Evolutionary conservation across 1,140 invertebrate genomes (phyloP).

Genomic region (Drosophila novamexicana): DNA sequence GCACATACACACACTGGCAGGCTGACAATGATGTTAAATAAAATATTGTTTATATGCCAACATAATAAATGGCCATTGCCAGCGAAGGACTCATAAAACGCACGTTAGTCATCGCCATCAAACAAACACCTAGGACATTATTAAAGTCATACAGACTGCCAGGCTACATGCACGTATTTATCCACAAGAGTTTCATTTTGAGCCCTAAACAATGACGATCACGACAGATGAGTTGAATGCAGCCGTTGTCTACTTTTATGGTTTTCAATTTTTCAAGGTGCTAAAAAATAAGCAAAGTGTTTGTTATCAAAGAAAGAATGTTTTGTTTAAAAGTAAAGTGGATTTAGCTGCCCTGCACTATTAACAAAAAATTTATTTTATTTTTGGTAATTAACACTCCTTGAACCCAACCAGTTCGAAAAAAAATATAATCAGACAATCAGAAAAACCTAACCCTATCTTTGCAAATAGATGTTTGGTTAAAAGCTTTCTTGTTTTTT

Average conservation of each 20-base stretch:
- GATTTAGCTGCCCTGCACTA: not conserved
- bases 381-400: too few species aligned
- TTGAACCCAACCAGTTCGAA: too few species aligned
- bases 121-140: slow-evolving; percentile 51
- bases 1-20: not conserved
- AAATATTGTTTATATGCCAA: slow-evolving; percentile 82
- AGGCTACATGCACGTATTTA: not conserved
- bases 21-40: slow-evolving; percentile 79
- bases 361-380: too few species aligned
- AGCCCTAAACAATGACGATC: slow-evolving; percentile 64
- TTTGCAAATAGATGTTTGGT: too few species aligned
- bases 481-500: too few species aligned
- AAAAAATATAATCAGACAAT: too few species aligned
- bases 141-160: slow-evolving; percentile 20
- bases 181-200: slow-evolving; percentile 42
- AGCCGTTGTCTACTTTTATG: slow-evolving; percentile 12
- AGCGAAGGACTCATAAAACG: slow-evolving; percentile 72
- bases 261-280: not conserved
- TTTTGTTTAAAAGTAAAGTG: not conserved
- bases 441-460: too few species aligned
- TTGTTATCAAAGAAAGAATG: not conserved
- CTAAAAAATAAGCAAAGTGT: not conserved
- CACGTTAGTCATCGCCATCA: slow-evolving; percentile 53
- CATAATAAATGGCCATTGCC: slow-evolving; percentile 79
- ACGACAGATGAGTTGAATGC: slow-evolving; percentile 61